These are phyloP conservation scores for Orthochromis malagaraziensis DNA, from an alignment of 2,113 vertebrate species.

Conservation along the genomic window DNA sequence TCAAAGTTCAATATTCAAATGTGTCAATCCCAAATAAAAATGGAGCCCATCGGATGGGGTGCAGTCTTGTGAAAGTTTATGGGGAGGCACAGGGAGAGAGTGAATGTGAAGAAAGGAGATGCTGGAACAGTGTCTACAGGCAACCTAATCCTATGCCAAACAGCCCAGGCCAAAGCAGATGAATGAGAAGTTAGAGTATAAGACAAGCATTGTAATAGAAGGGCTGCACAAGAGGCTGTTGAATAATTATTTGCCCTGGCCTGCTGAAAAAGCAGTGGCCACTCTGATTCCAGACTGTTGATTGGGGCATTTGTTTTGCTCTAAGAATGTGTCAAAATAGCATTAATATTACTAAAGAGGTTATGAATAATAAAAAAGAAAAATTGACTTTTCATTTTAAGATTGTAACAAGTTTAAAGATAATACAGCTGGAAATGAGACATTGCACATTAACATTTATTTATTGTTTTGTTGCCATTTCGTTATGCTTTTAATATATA, in stretches of 20 bases:
- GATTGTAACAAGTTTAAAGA: slow-evolving; percentile 60
- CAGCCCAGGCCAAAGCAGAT: slow-evolving; percentile 32
- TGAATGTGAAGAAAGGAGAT: slow-evolving; percentile 4
- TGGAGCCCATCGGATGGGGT: slow-evolving; percentile 26
- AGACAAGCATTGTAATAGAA: slow-evolving; percentile 30
- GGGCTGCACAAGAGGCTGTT: slow-evolving; percentile 2
- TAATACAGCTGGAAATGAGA: slow-evolving; percentile 64
- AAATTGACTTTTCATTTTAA: slow-evolving; percentile 41
- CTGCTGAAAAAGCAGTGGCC: slow-evolving; percentile 63
- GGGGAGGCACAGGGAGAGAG: not conserved
- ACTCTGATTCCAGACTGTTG: slow-evolving; percentile 65
- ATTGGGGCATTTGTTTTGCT: slow-evolving; percentile 63
- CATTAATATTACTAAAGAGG: slow-evolving; percentile 64
- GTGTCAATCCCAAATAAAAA: slow-evolving; percentile 50
- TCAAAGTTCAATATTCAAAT: slow-evolving; percentile 56
- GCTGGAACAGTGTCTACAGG: slow-evolving; percentile 47
- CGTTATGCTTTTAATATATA: slow-evolving; percentile 70
- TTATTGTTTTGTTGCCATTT: slow-evolving; percentile 72
- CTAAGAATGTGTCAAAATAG: slow-evolving; percentile 70
- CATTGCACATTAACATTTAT: slow-evolving; percentile 72
- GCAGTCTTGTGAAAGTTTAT: slow-evolving; percentile 21
- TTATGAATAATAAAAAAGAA: slow-evolving; percentile 42
- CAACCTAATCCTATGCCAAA: slow-evolving; percentile 45
- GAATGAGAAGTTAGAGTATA: slow-evolving; percentile 12
- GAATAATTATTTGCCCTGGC: slow-evolving; percentile 21